Evolutionary conservation across 2,888 invertebrate species (phyloP), one percentile per base, ranked within the genome.

Genomic region (Coremacera marginata): DNA sequence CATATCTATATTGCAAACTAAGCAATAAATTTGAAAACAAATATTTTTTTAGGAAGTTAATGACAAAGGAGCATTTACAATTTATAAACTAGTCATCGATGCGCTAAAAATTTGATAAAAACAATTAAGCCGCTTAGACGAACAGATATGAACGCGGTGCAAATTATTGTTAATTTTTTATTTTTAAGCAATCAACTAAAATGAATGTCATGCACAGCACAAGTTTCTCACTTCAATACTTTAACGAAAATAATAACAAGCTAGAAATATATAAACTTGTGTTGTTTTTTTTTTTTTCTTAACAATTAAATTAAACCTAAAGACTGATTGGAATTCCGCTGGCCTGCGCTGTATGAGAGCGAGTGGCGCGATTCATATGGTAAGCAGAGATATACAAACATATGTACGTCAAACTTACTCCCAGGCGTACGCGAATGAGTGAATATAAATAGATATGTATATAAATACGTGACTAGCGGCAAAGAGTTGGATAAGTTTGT

Each of bases 401-500:
- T 22, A 19, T 19, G 55, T 55, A 19, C 55, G 55, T 55, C n/a
- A n/a, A 55, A 55, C 55, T 19, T 55, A 55, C 55, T 55, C 22
- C 5, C 9, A 19, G n/a, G 19, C n/a, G 3, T 11, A 19, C 5
- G 22, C 9, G 19, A 22, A 19, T 55, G 55, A 19, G 7, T 55
- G 22, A 22, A 62, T 62, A 62, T 8, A 31, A 7, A 11, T 34
- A 27, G 1, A 8, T 27, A 14, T 14, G n/a, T 63, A 25, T 63
- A 16, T 31, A 52, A 63, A 52, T 62, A 77, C 77, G 77, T 77
- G 77, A 73, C 63, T 52, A 44, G 14, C 25, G 52, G 14, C 25
- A 34, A 67, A 27, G 68, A 27, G 60, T 8, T 60, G 44, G 51
- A 2, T 22, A 49, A 57, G 25, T 19, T 73, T 27, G 9, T 62